Evolutionary conservation across 2,888 invertebrate genomes (phyloP).

Genomic region (Clistopyga incitator): DNA sequence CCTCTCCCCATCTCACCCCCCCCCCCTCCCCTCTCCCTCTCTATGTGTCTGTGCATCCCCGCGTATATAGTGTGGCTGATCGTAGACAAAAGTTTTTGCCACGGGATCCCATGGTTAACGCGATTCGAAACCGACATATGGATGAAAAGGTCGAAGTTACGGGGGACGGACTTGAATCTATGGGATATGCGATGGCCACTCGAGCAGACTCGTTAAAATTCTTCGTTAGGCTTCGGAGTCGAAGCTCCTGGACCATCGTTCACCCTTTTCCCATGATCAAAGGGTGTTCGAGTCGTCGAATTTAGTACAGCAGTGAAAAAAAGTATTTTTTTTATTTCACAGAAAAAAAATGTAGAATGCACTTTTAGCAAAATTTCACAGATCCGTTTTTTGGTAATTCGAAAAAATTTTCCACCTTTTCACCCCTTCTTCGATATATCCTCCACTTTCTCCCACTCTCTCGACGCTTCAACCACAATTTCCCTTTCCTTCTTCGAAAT

Average conservation of each 20-base stretch:
- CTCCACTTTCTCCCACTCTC: not conserved
- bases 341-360: too few relatives aligned
- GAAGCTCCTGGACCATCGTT: not conserved
- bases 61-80: constrained; percentile 47
- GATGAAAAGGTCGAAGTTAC: constrained; percentile 49
- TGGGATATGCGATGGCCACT: constrained; percentile 58
- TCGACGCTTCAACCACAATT: not conserved
- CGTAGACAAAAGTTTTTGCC: constrained; percentile 58
- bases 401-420: too few relatives aligned
- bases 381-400: too few relatives aligned
- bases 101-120: constrained; percentile 74
- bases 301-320: too few relatives aligned
- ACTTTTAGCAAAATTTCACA: too few relatives aligned
- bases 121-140: constrained; percentile 80
- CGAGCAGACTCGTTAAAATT: constrained; percentile 60
- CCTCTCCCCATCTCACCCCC: constrained; percentile 69
- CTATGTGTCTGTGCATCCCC: constrained; percentile 63
- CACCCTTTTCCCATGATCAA: constrained; percentile 30
- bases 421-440: too few relatives aligned
- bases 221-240: constrained; percentile 12
- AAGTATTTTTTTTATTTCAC: too few relatives aligned
- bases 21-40: constrained; percentile 70
- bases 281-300: not conserved
- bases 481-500: constrained; percentile 1
- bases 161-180: constrained; percentile 24